Percentiles rank a stretch among this genome's conserved stretches.
phyloP scores from a whole-genome alignment of 2,888 invertebrate genomes.

The Mesorhabditis sp. region DNA sequence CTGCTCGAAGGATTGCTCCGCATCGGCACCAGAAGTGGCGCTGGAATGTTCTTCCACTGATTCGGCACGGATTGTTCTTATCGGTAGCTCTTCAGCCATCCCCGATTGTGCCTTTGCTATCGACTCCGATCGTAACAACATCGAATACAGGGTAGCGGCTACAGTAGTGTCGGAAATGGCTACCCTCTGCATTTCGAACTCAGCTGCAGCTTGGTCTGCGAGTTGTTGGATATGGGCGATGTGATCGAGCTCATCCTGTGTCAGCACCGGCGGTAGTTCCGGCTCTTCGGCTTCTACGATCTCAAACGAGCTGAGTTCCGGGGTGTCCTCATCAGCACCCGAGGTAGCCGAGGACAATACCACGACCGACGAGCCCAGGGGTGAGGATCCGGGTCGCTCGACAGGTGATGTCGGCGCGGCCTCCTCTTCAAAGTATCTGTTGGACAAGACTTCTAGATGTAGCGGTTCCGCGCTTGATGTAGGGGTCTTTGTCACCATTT shows the following conservation, averaged over 20 bases:
- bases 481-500: too few species aligned
- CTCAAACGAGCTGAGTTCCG: background rate
- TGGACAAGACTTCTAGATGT: background rate
- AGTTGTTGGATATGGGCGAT: conserved; percentile 18
- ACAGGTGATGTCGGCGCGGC: background rate
- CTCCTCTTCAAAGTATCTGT: conserved; percentile 3
- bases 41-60: conserved; percentile 13
- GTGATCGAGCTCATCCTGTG: conserved; percentile 20
- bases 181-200: background rate
- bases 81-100: too few species aligned
- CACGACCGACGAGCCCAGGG: background rate
- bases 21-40: conserved; percentile 23
- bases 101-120: too few species aligned
- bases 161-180: too few species aligned
- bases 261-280: background rate
- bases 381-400: background rate
- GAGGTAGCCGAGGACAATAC: background rate
- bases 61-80: background rate
- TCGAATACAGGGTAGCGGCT: too few species aligned
- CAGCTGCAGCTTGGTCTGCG: conserved; percentile 21
- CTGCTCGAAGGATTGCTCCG: conserved; percentile 13
- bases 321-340: conserved; percentile 8
- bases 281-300: background rate
- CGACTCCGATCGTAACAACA: too few species aligned
- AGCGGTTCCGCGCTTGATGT: too few species aligned